Evolutionary conservation across 2,113 vertebrate species (phyloP).

Genomic region (Zingel zingel): DNA sequence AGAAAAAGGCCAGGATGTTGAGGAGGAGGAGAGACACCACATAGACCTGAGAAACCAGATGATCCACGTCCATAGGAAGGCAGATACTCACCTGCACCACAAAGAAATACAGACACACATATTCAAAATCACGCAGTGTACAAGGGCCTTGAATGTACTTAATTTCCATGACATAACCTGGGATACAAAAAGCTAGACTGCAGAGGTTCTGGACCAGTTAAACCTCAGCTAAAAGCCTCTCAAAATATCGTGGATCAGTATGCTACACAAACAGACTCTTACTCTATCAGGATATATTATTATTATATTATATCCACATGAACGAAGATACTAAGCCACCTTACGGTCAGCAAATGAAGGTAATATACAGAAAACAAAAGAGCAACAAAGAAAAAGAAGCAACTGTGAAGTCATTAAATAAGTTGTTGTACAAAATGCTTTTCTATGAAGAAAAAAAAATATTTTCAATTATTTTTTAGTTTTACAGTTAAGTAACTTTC

Average conservation of each 20-base stretch:
- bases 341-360: not conserved
- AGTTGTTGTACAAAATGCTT: not conserved
- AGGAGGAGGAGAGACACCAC: conserved; percentile 90
- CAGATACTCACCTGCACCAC: conserved; percentile 89
- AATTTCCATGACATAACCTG: not conserved
- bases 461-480: no score
- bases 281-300: no score
- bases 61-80: conserved; percentile 96
- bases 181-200: not conserved
- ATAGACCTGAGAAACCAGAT: conserved; percentile 87
- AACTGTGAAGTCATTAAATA: no score
- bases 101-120: not conserved
- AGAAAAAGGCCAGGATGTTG: conserved; percentile 91
- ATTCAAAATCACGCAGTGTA: not conserved
- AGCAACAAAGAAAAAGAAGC: not conserved
- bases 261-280: not conserved
- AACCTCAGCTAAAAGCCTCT: not conserved
- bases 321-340: not conserved
- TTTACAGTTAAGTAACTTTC: not conserved
- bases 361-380: not conserved
- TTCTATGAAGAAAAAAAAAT: not conserved
- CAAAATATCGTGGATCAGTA: not conserved
- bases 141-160: not conserved
- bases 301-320: not conserved
- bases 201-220: not conserved